Base-by-base conservation (phyloP, 2,888 invertebrate genomes). In the Augiades crinisus region DNA sequence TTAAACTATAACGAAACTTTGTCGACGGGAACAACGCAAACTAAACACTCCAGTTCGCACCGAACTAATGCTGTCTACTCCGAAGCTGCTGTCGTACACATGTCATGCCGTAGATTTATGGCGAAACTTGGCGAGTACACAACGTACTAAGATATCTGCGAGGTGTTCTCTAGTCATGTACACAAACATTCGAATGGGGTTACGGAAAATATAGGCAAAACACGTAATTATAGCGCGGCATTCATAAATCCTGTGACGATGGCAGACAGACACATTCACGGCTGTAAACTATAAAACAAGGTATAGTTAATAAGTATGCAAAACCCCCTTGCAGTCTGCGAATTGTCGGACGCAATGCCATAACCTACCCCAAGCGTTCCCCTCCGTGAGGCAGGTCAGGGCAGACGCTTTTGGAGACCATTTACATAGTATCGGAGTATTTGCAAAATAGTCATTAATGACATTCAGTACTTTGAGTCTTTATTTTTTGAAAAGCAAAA, bases 301-400 rank as follows among this genome's bases (percentile, higher is more conserved):
- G 72, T 80, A 73, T 81, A 81, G 72, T 83, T 82, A 50, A 50
- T 50, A 44, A 43, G 36, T 50, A 79, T 82, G 79, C 78, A 78
- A 76, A 78, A 77, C 81, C 83, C 82, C 81, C 78, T 77, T 81
- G 83, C 85, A 82, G 72, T 74, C 68, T 75, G 73, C 72, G 77
- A 70, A 75, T 74, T 74, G 75, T 77, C 77, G 77, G 79, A 78
- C 86, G 85, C 86, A 86, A 78, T 76, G 68, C 84, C 82, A 83
- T 82, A 85, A 78, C 85, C 86, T 84, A 82, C 84, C 82, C 79
- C 78, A 81, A 81, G 75, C 72, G 67, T 75, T 80, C 83, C 85
- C 85, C 85, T 78, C 75, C 72, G 72, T 77, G 81, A 71, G 81
- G 78, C 70, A 79, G 81, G 80, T 76, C 78, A 75, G 74, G 75